Percentiles rank a stretch among this genome's conserved stretches.
These are phyloP conservation scores for Himalopsyche phryganea DNA, from an alignment of 1,140 invertebrate species.

Conservation along the genomic window DNA sequence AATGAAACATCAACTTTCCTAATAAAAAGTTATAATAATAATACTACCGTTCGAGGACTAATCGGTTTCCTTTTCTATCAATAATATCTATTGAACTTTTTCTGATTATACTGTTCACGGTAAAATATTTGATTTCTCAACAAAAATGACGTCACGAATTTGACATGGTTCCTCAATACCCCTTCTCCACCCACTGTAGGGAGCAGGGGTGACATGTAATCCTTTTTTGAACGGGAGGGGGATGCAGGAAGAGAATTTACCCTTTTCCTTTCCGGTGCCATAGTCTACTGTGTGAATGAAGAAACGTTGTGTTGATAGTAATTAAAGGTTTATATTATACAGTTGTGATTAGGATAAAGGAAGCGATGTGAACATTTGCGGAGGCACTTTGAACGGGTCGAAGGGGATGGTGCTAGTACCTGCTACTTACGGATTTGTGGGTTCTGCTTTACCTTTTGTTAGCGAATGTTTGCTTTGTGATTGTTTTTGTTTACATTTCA, in stretches of 20 bases:
- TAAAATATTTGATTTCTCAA: too few relatives aligned
- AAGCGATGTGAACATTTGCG: slow-evolving; percentile 32
- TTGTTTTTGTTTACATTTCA: slow-evolving; percentile 35
- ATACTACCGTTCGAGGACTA: too few relatives aligned
- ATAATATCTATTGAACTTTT: too few relatives aligned
- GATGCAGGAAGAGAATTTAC: slow-evolving; percentile 32
- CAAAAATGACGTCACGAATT: too few relatives aligned
- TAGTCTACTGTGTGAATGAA: slow-evolving; percentile 36
- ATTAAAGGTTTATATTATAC: slow-evolving; percentile 50
- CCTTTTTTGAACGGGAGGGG: slow-evolving; percentile 33
- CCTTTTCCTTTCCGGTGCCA: slow-evolving; percentile 44
- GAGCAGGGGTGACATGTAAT: slow-evolving; percentile 27
- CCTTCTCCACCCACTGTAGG: slow-evolving; percentile 1
- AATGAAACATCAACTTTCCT: too few relatives aligned
- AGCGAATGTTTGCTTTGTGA: slow-evolving; percentile 32
- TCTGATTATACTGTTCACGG: too few relatives aligned
- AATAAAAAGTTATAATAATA: too few relatives aligned
- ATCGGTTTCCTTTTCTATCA: too few relatives aligned
- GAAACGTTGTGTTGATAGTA: slow-evolving; percentile 56
- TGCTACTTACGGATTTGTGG: slow-evolving; percentile 21
- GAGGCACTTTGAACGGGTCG: slow-evolving; percentile 9
- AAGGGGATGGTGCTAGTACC: background rate
- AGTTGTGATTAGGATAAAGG: slow-evolving; percentile 33
- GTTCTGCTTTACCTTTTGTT: slow-evolving; percentile 27
- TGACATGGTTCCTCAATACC: too few relatives aligned